Evolutionary conservation across 2,888 invertebrate species (phyloP), one percentile per base, ranked within the genome.

Genomic region (Ypsolopha sequella): DNA sequence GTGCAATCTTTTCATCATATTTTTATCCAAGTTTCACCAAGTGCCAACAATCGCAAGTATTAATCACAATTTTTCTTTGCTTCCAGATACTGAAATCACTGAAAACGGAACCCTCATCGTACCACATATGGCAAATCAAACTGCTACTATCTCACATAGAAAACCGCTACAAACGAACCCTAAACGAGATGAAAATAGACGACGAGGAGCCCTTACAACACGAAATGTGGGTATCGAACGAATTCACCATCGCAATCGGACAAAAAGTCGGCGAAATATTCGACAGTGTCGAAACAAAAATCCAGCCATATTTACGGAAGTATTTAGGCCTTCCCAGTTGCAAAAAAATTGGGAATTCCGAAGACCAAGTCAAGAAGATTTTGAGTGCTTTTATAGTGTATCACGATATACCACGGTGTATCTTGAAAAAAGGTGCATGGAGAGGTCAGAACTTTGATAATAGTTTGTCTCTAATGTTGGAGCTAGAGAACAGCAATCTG

Each of bases 121-220:
- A 88, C 62, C 89, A 92, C 62, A 80, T 92, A 14, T 94, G 94
- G 94, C 94, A 95, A 70, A 87, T 94, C 46, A 94, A 93, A 67
- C 80, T 93, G 0, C 80, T 91, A 6, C 88, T 89, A 2, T 87
- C 90, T 0, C 91, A 91, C 59, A 81, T 89, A 6, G 70, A 87
- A 58, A 69, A 73, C 58, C 66, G 80, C 71, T 68, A 71, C 62
- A 59, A 55, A 6, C 63, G 61, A 3, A 38, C 61, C 0, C 58
- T 65, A 34, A 60, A 59, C 54, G 76, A 76, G 39, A 80, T 77
- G 79, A 65, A 63, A 4, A 56, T 80, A 0, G 84, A 81, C 60
- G 79, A 70, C 0, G 67, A 68, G 6, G 79, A 79, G n/a, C 9
- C 8, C 7, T 10, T 52, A 0, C 57, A 63, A 0, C 63, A 55